Conservation (phyloP, 1,140 invertebrate species). For the Akabosia matsudoensis region DNA sequence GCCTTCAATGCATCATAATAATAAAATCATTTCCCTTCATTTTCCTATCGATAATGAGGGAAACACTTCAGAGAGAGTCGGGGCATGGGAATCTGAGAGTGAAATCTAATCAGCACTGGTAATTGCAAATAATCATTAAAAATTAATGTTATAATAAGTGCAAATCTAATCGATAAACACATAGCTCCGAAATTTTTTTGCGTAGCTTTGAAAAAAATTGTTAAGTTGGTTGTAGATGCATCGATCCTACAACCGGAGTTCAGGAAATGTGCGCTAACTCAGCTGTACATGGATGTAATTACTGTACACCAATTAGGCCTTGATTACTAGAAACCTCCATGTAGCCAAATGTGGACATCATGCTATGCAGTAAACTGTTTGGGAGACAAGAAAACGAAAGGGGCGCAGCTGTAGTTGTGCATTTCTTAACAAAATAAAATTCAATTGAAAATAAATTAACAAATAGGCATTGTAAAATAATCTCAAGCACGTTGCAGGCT, state of each 20-base stretch:
- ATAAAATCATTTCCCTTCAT: slow-evolving; percentile 12
- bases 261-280: background rate
- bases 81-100: background rate
- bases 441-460: background rate
- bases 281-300: slow-evolving; percentile 7
- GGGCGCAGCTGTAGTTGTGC: no score
- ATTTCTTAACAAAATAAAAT: background rate
- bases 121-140: no score
- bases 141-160: no score
- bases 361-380: no score
- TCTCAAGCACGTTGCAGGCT: no score
- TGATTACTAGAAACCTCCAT: background rate
- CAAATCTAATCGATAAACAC: no score
- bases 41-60: background rate
- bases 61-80: background rate
- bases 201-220: background rate
- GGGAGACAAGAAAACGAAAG: no score
- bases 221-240: background rate
- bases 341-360: background rate
- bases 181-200: no score
- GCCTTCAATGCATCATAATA: background rate
- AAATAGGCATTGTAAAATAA: no score
- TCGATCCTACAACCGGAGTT: background rate
- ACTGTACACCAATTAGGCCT: background rate
- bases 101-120: no score